Base-by-base conservation (phyloP, 2,888 invertebrate genomes). In the Chrysomela aeneicollis region DNA sequence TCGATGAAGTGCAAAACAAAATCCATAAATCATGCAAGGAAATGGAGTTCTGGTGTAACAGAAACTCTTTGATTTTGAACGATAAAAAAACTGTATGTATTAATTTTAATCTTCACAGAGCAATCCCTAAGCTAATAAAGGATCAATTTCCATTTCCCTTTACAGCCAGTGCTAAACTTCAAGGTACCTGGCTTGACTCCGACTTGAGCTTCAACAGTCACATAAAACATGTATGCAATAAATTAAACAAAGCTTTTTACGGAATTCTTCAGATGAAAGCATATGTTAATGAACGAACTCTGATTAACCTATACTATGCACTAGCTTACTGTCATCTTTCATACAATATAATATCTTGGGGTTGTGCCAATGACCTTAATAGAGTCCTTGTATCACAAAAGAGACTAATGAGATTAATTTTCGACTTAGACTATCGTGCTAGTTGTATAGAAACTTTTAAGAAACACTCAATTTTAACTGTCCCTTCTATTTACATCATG, bases 31-130 rank as follows among this genome's bases (percentile, higher is more conserved):
- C 47, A 26, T 15, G 46, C n/a, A 6, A 10, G 42, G 47, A 58
- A 49, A 58, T 58, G 58, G n/a, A 58, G 22, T 15, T 47, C 15
- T 58, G 49, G 47, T 58, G 15, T 12, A n/a, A 30, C 30, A 58
- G 18, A 47, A 58, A 58, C 22, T 47, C 47, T 26, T 17, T n/a
- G n/a, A n/a, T n/a, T 22, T n/a, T 58, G 46, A 58, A 58, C 30
- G 30, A 58, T 26, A 47, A 57, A 9, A 57, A 57, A 57, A 46
- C 58, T 15, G 30, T 26, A 10, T 9, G 26, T 58, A n/a, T 58
- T 26, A 58, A 49, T 17, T 58, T 58, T 10, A 6, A 35, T 35
- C 51, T 51, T 18, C 22, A 51, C 26, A 52, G 52, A 52, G 2
- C 26, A 17, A 26, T 49, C 46, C 37, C 12, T 10, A 30, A 54